phyloP scores from a whole-genome alignment of 1,140 invertebrate species.

The Bombus vancouverensis region DNA sequence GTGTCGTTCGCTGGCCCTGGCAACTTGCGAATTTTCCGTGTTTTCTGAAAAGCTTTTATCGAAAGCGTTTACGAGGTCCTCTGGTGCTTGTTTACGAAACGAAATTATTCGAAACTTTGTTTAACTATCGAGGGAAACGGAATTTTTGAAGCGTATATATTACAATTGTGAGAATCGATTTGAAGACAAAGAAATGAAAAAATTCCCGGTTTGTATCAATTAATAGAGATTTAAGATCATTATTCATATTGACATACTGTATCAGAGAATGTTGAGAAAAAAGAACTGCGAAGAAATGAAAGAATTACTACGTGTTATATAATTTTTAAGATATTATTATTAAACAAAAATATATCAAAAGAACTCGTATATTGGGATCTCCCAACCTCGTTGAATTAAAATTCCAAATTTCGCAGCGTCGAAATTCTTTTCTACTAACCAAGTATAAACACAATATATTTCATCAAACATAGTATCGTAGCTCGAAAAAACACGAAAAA shows the following conservation, averaged over 20 bases:
- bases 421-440: background rate
- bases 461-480: background rate
- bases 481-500: background rate
- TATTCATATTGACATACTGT: too few species aligned
- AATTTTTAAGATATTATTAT: background rate
- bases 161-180: background rate
- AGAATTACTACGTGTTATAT: background rate
- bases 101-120: background rate
- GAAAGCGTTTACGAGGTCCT: background rate
- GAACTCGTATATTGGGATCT: too few species aligned
- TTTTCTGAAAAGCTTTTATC: background rate
- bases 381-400: background rate
- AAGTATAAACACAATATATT: constrained; percentile 8
- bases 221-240: background rate
- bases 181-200: too few species aligned
- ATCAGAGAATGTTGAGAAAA: background rate
- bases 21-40: background rate
- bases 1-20: background rate
- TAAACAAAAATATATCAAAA: background rate
- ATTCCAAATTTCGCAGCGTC: background rate
- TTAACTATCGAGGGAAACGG: background rate
- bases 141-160: background rate
- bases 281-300: background rate
- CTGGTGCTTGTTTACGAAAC: background rate
- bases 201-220: background rate